Percentiles rank a stretch among this genome's conserved stretches.
These are phyloP conservation scores for Pollenia labialis DNA, from an alignment of 2,888 invertebrate species.

Conservation along the genomic window DNA sequence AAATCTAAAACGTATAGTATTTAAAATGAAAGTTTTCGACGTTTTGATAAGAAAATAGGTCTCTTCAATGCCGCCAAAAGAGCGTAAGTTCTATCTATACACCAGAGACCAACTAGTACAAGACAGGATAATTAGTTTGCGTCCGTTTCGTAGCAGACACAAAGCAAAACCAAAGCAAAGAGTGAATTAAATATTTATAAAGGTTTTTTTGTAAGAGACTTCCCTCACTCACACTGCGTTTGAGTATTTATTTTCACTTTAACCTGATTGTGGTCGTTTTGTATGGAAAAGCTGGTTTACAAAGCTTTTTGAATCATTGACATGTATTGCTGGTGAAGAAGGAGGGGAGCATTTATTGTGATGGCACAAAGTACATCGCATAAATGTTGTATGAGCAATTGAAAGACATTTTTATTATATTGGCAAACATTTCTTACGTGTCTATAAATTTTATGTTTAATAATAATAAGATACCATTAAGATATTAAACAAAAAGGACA, in stretches of 20 bases:
- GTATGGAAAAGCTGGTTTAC: background rate
- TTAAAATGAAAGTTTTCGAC: slow-evolving; percentile 30
- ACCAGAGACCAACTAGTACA: slow-evolving; percentile 26
- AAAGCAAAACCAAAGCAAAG: background rate
- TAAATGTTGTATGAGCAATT: slow-evolving; percentile 10
- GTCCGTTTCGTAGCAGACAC: background rate
- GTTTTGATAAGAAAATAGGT: slow-evolving; percentile 33
- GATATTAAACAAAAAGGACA: slow-evolving; percentile 55
- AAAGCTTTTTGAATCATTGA: slow-evolving; percentile 23
- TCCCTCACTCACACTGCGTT: background rate
- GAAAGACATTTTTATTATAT: slow-evolving; percentile 31
- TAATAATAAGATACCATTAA: slow-evolving; percentile 73
- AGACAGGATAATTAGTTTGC: slow-evolving; percentile 59
- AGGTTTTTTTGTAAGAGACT: background rate
- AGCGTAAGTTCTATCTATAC: background rate
- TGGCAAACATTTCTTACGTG: background rate
- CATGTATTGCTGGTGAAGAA: background rate
- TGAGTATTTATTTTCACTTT: slow-evolving; percentile 6
- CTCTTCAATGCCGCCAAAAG: background rate
- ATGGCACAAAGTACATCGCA: background rate
- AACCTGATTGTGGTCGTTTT: slow-evolving; percentile 1
- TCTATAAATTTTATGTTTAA: slow-evolving; percentile 69
- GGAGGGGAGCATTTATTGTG: background rate
- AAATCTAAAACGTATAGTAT: background rate
- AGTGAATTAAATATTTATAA: slow-evolving; percentile 47